Evolutionary conservation across 2,113 vertebrate species (phyloP).

Genomic region (Gopherus evgoodei): DNA sequence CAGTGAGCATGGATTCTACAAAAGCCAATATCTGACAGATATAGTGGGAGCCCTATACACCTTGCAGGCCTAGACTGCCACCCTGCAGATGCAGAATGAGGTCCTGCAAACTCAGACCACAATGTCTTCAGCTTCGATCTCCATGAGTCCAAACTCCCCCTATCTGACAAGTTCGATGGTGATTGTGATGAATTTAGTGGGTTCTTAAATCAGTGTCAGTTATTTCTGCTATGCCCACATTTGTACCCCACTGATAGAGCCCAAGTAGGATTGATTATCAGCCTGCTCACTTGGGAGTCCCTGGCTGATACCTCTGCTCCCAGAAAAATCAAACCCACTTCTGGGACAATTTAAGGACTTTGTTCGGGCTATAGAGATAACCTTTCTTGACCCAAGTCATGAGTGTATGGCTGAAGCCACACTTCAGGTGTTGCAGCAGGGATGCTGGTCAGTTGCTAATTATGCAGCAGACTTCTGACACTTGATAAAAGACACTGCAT

Average conservation of each 20-base stretch:
- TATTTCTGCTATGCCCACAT: background rate
- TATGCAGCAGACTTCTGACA: background rate
- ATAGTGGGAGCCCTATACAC: too few species aligned
- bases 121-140: too few species aligned
- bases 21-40: too few species aligned
- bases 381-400: background rate
- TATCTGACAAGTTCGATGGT: background rate
- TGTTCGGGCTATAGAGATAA: background rate
- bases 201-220: background rate
- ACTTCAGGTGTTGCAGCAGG: background rate
- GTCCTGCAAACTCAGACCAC: too few species aligned
- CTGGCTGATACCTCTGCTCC: background rate
- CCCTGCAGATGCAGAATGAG: too few species aligned
- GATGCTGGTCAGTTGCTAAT: background rate
- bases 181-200: background rate
- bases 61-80: too few species aligned
- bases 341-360: background rate
- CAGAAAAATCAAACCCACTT: background rate
- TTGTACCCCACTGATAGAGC: background rate
- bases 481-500: background rate
- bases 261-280: background rate
- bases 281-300: background rate
- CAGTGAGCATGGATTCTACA: too few species aligned
- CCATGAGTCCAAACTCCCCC: too few species aligned
- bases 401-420: background rate